Evolutionary conservation across 2,797 vertebrate species (phyloP), one percentile per base, ranked within the genome.

Genomic region (Chiloscyllium punctatum): DNA sequence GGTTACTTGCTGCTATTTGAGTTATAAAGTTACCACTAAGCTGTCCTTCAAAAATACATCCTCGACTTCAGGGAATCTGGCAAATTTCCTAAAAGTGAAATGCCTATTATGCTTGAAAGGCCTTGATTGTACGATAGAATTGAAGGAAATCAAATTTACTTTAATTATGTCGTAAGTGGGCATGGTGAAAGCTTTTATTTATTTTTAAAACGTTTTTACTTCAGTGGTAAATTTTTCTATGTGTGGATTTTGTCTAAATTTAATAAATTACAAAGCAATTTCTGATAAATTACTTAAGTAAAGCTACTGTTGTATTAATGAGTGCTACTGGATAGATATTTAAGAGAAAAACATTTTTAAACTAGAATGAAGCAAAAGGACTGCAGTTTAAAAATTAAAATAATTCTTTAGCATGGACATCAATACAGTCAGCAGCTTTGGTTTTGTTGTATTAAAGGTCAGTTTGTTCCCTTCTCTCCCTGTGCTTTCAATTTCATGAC

Each of bases 91-190:
- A 96, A 66, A 97, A 97, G 97, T 97, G 98, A 98, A 97, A 97
- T 95, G 71, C 71, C 94, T 72, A 74, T 77, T 95, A 95, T 95
- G 94, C 96, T 96, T 95, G 98, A 97, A 98, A 98, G 97, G 97
- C 97, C 96, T 96, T 95, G 96, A 98, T 98, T 98, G 97, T 98
- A 96, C 95, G 96, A 79, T 94, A 96, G 96, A 95, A 96, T 97
- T 95, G 96, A 96, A 95, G 94, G 97, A 97, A 97, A 98, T 97
- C 97, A 98, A 98, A 98, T 97, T 97, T 97, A 97, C 96, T 97
- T 98, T 98, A 98, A 98, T 98, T 98, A 97, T 97, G n/a, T 97
- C 96, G 97, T 97, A 98, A 97, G 97, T 77, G 94, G 71, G 71
- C 69, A 95, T 53, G 94, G 71, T 95, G 71, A 97, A 98, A 97